Evolutionary conservation across 2,888 invertebrate species (phyloP).

Genomic region (Melanargia galathea): DNA sequence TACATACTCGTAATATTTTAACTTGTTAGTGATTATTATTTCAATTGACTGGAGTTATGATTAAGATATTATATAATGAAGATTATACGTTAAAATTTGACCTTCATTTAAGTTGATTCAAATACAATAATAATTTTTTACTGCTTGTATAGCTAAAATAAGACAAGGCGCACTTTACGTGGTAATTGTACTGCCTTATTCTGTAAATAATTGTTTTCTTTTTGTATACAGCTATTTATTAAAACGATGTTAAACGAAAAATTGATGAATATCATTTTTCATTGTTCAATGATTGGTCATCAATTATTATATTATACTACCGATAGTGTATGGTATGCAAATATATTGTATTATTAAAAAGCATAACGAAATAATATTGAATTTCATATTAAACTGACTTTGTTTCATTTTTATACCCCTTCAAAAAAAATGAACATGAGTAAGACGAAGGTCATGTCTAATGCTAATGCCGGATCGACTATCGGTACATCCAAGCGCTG

Average conservation of each 20-base stretch:
- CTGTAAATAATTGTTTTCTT: slow-evolving; percentile 81
- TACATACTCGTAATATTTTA: slow-evolving; percentile 77
- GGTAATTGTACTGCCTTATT: slow-evolving; percentile 80
- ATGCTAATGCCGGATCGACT: too few species aligned
- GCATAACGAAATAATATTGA: slow-evolving; percentile 83
- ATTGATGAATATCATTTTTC: slow-evolving; percentile 79
- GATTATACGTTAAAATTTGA: slow-evolving; percentile 63
- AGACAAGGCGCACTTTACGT: slow-evolving; percentile 78
- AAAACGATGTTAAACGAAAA: slow-evolving; percentile 78
- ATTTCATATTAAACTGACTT: slow-evolving; percentile 75
- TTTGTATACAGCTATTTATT: slow-evolving; percentile 84
- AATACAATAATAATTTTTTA: slow-evolving; percentile 76
- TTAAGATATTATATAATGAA: slow-evolving; percentile 62
- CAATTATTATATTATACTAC: slow-evolving; percentile 73
- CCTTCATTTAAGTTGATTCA: slow-evolving; percentile 65
- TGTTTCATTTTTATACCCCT: slow-evolving; percentile 59
- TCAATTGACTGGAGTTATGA: slow-evolving; percentile 74
- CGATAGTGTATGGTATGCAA: slow-evolving; percentile 80
- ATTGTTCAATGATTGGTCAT: slow-evolving; percentile 81
- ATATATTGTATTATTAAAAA: slow-evolving; percentile 82
- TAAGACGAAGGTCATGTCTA: too few species aligned
- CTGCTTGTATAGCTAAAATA: slow-evolving; percentile 80
- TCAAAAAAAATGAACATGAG: too few species aligned
- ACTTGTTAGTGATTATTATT: slow-evolving; percentile 76
- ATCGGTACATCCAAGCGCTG: too few species aligned